These are phyloP conservation scores for Microctonus aethiopoides DNA, from an alignment of 2,888 invertebrate genomes.

Conservation along the genomic window DNA sequence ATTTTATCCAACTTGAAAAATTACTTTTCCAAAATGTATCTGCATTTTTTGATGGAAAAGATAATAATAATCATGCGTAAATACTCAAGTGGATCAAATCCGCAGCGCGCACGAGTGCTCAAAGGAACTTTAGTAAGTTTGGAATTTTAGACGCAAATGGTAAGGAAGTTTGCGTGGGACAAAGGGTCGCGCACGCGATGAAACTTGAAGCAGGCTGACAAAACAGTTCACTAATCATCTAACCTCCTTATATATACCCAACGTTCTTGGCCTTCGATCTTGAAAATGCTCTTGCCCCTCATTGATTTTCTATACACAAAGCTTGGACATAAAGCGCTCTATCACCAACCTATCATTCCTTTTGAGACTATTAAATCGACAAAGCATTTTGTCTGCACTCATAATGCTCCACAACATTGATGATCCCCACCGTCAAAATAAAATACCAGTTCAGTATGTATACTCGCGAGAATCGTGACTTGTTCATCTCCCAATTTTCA, in stretches of 20 bases:
- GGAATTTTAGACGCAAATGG: constrained; percentile 15
- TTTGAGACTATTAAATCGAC: too few relatives aligned
- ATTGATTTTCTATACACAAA: neutral
- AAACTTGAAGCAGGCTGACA: constrained; percentile 45
- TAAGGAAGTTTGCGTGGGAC: constrained; percentile 27
- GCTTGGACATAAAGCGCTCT: neutral
- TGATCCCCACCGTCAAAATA: constrained; percentile 33
- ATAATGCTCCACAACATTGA: too few relatives aligned
- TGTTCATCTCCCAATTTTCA: constrained; percentile 43
- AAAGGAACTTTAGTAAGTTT: constrained; percentile 41
- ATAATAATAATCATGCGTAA: too few relatives aligned
- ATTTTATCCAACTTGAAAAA: too few relatives aligned
- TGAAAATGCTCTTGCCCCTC: constrained; percentile 33
- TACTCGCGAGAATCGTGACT: neutral
- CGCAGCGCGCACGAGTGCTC: constrained; percentile 14
- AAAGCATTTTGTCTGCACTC: too few relatives aligned
- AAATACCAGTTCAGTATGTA: constrained; percentile 36
- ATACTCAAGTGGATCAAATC: constrained; percentile 1
- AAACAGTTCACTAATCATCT: constrained; percentile 53
- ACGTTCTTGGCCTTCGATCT: constrained; percentile 45
- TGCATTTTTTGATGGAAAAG: too few relatives aligned
- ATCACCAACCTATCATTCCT: too few relatives aligned
- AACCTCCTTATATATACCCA: constrained; percentile 35
- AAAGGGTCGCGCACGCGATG: constrained; percentile 41
- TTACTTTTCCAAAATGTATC: too few relatives aligned